Conservation (phyloP, 2,113 vertebrate genomes). For the Pantherophis guttatus region DNA sequence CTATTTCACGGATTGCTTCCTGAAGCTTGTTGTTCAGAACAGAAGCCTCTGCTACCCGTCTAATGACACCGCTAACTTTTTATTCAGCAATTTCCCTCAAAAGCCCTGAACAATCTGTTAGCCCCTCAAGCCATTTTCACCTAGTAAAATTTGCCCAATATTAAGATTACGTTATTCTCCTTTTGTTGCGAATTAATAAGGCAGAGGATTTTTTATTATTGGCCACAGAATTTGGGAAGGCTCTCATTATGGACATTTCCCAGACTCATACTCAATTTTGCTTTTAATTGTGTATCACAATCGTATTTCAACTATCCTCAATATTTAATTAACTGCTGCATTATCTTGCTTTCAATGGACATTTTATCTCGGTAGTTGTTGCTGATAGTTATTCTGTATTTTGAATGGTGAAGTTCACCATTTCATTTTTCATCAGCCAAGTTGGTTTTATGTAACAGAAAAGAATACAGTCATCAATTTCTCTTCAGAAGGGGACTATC, state of each 20-base stretch:
- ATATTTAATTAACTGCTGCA: background rate
- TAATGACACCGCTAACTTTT: no score
- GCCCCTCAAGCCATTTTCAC: background rate
- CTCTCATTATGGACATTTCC: background rate
- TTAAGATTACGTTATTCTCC: background rate
- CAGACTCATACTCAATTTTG: background rate
- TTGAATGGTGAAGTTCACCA: background rate
- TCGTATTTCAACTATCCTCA: background rate
- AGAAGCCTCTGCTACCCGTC: background rate
- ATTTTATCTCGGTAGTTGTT: background rate
- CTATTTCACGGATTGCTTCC: background rate
- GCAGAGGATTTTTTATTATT: background rate
- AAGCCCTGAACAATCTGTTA: background rate
- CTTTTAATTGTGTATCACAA: background rate
- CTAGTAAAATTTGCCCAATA: background rate
- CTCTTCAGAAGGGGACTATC: background rate
- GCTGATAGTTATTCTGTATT: background rate
- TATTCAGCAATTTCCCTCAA: background rate
- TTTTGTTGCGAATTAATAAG: background rate
- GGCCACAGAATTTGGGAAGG: background rate
- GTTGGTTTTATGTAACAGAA: background rate
- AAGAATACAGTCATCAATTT: background rate
- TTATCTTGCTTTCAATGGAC: background rate
- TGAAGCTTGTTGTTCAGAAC: background rate
- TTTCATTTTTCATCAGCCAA: background rate